phyloP scores from a whole-genome alignment of 2,888 invertebrate genomes.

The Ashinkailepas kermadecensis region DNA sequence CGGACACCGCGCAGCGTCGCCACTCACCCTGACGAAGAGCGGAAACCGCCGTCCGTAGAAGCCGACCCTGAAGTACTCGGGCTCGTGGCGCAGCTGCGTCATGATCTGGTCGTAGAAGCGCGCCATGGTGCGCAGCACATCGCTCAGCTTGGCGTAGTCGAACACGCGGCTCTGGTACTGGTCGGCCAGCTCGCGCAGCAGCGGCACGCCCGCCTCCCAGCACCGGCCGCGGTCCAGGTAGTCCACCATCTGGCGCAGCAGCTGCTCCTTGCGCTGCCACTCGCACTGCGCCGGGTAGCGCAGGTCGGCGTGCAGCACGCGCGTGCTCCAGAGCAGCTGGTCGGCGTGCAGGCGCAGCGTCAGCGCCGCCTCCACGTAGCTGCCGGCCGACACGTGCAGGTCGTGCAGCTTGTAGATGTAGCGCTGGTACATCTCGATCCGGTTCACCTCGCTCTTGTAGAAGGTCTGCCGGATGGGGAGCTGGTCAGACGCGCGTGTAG shows the following conservation, averaged over 20 bases:
- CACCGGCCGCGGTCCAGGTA: slow-evolving; percentile 91
- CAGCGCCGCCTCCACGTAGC: slow-evolving; percentile 90
- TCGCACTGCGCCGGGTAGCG: slow-evolving; percentile 64
- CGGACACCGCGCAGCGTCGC: no score
- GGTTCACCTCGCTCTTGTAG: slow-evolving; percentile 90
- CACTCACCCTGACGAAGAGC: slow-evolving; percentile 76
- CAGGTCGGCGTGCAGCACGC: slow-evolving; percentile 39
- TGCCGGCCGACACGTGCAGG: slow-evolving; percentile 81
- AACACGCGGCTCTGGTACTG: slow-evolving; percentile 78
- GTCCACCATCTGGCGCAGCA: slow-evolving; percentile 62
- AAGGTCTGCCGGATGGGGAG: slow-evolving; percentile 60
- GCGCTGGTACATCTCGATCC: slow-evolving; percentile 89
- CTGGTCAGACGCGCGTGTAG: no score
- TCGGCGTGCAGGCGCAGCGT: slow-evolving; percentile 87
- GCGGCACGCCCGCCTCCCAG: slow-evolving; percentile 91
- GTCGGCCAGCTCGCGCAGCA: slow-evolving; percentile 79
- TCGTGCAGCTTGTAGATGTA: slow-evolving; percentile 93
- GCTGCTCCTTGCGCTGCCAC: slow-evolving; percentile 78
- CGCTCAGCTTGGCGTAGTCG: slow-evolving; percentile 79
- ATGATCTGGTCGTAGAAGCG: slow-evolving; percentile 86
- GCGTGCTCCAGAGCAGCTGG: slow-evolving; percentile 67
- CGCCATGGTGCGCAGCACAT: slow-evolving; percentile 75
- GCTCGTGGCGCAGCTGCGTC: slow-evolving; percentile 77
- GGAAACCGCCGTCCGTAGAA: slow-evolving; percentile 91
- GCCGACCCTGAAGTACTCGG: slow-evolving; percentile 90